Conservation (phyloP, 2,888 invertebrate species). For the Erpobdella octoculata region DNA sequence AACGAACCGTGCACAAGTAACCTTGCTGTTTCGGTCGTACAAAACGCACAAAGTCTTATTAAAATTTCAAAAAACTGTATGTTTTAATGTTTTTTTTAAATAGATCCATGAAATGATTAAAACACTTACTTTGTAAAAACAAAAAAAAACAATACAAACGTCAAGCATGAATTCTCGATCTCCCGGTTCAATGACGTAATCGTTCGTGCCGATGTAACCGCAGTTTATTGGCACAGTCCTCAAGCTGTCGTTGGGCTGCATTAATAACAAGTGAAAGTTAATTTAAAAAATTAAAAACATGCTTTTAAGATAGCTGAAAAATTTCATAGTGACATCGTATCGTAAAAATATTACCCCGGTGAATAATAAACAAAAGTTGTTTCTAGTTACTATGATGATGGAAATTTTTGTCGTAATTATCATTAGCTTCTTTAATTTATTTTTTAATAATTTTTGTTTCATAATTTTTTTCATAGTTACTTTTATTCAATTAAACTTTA, state of each 20-base stretch:
- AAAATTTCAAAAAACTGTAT: no score
- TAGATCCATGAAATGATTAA: not conserved
- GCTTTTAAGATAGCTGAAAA: not conserved
- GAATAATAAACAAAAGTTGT: not conserved
- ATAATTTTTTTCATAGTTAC: no score
- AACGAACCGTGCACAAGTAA: conserved; percentile 33
- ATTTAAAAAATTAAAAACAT: no score
- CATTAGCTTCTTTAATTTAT: no score
- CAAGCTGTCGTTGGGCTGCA: conserved; percentile 40
- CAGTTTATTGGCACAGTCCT: conserved; percentile 50
- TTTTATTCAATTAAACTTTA: no score
- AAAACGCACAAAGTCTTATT: no score
- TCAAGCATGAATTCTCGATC: conserved; percentile 46
- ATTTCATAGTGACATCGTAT: not conserved
- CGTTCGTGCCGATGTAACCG: conserved; percentile 49
- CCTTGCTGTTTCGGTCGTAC: conserved; percentile 43
- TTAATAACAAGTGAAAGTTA: no score
- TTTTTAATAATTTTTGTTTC: no score
- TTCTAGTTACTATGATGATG: no score
- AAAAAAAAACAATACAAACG: conserved; percentile 41
- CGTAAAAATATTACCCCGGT: not conserved
- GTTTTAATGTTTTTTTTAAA: not conserved
- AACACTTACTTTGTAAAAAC: no score
- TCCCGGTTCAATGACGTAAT: conserved; percentile 45
- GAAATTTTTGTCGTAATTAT: no score